phyloP scores from a whole-genome alignment of 2,113 vertebrate species.

The Naja naja region DNA sequence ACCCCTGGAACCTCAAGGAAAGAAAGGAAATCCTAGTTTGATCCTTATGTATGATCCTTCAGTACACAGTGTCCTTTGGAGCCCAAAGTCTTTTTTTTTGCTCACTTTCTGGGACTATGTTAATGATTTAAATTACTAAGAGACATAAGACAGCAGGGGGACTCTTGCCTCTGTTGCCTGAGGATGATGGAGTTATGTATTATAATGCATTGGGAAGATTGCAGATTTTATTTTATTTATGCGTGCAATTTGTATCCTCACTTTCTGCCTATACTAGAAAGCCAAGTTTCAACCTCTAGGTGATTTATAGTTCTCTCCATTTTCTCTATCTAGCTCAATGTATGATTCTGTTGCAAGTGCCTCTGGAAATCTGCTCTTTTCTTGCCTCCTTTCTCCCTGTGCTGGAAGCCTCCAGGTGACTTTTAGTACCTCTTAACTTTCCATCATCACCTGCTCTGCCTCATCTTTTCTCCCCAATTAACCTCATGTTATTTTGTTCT shows the following conservation, averaged over 20 bases:
- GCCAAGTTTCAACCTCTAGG: background rate
- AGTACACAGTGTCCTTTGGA: background rate
- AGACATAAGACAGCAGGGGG: background rate
- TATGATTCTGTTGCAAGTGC: background rate
- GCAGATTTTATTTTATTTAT: background rate
- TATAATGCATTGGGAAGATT: background rate
- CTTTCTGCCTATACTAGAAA: background rate
- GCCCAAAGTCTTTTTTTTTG: background rate
- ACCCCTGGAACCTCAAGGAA: background rate
- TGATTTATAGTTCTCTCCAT: background rate
- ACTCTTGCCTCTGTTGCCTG: background rate
- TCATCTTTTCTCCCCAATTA: conserved; percentile 48
- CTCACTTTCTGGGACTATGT: background rate
- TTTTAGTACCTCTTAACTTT: conserved; percentile 7
- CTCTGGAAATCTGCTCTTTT: background rate
- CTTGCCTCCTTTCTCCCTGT: background rate
- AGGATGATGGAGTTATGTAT: background rate
- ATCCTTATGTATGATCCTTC: background rate
- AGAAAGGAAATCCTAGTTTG: background rate
- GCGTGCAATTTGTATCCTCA: background rate
- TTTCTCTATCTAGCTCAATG: background rate
- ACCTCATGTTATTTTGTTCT: conserved; percentile 48
- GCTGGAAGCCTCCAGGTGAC: background rate
- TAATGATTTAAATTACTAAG: background rate
- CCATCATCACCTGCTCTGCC: conserved; percentile 31